These are phyloP conservation scores for Hybognathus amarus DNA, from an alignment of 2,797 vertebrate genomes.

Conservation along the genomic window DNA sequence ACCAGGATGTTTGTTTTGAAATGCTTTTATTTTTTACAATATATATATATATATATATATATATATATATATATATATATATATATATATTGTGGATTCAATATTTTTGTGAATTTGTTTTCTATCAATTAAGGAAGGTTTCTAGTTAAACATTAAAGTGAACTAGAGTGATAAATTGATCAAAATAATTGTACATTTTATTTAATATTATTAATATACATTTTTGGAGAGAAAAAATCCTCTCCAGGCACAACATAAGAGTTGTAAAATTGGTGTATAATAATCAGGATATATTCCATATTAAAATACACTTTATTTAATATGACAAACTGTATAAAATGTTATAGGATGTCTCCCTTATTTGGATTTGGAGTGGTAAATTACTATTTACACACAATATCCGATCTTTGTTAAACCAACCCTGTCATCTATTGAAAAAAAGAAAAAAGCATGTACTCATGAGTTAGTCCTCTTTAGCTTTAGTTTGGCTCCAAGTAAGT, in stretches of 20 bases:
- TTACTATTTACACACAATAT: background rate
- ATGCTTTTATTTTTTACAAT: too few relatives aligned
- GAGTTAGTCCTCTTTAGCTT: conserved; percentile 80
- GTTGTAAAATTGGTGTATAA: background rate
- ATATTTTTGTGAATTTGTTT: too few relatives aligned
- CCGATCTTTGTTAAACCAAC: background rate
- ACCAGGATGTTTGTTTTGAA: too few relatives aligned
- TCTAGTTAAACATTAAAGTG: too few relatives aligned
- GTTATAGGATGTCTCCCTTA: background rate
- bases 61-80: too few relatives aligned
- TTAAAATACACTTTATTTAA: conserved; percentile 7
- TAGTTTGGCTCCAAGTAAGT: conserved; percentile 83
- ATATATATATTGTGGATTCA: too few relatives aligned
- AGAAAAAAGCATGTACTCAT: background rate
- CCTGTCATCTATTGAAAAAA: background rate
- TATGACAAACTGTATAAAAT: background rate
- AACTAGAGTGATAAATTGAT: too few relatives aligned
- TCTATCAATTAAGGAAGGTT: too few relatives aligned
- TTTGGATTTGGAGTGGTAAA: background rate
- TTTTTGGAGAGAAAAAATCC: too few relatives aligned
- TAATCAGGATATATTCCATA: background rate
- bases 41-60: too few relatives aligned
- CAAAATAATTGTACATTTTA: too few relatives aligned
- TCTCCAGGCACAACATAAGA: background rate
- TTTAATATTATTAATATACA: too few relatives aligned